A percentile compares a stretch with the other conserved stretches of the same genome.
Conservation (phyloP, 2,888 invertebrate species). For the Tupiocoris notatus region DNA sequence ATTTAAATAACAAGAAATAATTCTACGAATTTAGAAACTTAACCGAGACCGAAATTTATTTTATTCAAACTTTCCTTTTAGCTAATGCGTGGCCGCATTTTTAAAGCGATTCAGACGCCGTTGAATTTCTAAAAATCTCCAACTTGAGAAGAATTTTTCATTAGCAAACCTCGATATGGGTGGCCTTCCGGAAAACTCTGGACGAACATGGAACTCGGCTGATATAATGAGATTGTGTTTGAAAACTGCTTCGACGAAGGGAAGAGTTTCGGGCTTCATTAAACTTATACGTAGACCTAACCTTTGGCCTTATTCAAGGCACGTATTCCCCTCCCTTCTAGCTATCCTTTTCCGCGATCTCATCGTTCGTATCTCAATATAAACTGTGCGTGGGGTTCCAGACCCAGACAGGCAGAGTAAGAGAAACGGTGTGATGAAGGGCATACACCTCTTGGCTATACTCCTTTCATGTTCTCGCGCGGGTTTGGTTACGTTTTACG, state of each 20-base stretch:
- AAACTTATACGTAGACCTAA: not conserved
- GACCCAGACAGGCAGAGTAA: too few relatives aligned
- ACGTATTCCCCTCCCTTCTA: not conserved
- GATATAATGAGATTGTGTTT: not conserved
- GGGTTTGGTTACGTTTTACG: too few relatives aligned
- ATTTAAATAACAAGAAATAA: too few relatives aligned
- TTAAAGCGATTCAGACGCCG: too few relatives aligned
- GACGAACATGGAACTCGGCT: not conserved
- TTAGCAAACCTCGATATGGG: not conserved
- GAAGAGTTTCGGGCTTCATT: not conserved
- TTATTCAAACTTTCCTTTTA: too few relatives aligned
- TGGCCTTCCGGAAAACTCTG: not conserved
- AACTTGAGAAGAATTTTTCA: not conserved
- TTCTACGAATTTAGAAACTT: too few relatives aligned
- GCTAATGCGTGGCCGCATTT: too few relatives aligned
- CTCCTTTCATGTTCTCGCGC: too few relatives aligned
- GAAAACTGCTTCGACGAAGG: not conserved
- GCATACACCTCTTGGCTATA: too few relatives aligned
- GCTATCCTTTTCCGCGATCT: not conserved
- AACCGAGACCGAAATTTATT: too few relatives aligned
- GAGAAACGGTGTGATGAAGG: too few relatives aligned
- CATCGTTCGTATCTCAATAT: not conserved
- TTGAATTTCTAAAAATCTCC: not conserved
- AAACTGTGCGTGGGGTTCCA: not conserved
- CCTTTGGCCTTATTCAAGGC: not conserved